These are phyloP conservation scores for Oreochromis niloticus DNA, from an alignment of 2,113 vertebrate species.

Conservation along the genomic window DNA sequence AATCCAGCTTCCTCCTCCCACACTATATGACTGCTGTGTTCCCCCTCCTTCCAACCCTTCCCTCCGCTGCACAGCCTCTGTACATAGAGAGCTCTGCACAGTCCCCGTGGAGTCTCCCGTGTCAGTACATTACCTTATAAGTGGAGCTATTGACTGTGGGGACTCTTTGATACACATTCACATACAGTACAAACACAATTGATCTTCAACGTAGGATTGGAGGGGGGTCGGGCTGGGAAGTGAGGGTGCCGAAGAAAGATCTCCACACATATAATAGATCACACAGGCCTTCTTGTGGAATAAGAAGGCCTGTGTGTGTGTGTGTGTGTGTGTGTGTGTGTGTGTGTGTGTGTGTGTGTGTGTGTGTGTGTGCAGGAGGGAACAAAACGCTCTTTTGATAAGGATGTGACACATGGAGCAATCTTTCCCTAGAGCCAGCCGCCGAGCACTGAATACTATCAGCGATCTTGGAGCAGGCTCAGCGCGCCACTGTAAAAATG, in stretches of 20 bases:
- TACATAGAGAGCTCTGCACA: conserved; percentile 24
- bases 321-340: not conserved
- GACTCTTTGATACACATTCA: conserved; percentile 71
- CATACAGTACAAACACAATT: conserved; percentile 70
- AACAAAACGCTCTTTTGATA: conserved; percentile 68
- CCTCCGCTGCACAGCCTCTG: conserved; percentile 43
- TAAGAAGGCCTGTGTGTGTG: not conserved
- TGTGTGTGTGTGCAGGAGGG: not conserved
- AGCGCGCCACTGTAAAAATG: conserved; percentile 15
- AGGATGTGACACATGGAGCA: conserved; percentile 67
- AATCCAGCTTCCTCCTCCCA: conserved; percentile 48
- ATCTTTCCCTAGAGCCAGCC: conserved; percentile 53
- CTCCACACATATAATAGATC: conserved; percentile 50
- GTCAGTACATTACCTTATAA: conserved; percentile 71
- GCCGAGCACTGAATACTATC: conserved; percentile 36
- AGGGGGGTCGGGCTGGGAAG: not conserved
- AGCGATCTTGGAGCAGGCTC: conserved; percentile 25
- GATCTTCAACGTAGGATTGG: conserved; percentile 50
- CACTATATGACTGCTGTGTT: conserved; percentile 42
- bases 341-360: not conserved
- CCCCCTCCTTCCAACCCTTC: conserved; percentile 27
- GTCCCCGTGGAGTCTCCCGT: conserved; percentile 58
- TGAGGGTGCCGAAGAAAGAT: conserved; percentile 23
- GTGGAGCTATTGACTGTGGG: conserved; percentile 62
- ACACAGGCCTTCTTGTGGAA: conserved; percentile 48